These are phyloP conservation scores for Rhagonycha fulva DNA, from an alignment of 2,888 invertebrate genomes.

Conservation along the genomic window DNA sequence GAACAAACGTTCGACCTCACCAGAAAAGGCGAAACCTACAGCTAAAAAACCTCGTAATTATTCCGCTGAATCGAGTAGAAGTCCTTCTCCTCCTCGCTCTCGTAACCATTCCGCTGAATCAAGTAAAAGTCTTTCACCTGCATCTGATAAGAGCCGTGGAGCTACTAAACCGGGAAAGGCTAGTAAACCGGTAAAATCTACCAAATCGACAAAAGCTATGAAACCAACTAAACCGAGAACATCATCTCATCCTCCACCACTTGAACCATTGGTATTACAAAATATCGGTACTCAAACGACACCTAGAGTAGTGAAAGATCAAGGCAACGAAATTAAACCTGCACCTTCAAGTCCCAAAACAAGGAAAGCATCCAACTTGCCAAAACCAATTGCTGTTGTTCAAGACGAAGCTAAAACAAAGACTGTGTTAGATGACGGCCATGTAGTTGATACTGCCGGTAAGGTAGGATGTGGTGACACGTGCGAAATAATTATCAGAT, in stretches of 20 bases:
- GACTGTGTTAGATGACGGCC: background rate
- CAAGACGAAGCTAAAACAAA: background rate
- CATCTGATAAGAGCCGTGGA: background rate
- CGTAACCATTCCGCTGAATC: background rate
- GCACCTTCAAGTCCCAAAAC: background rate
- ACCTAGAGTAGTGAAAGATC: constrained; percentile 31
- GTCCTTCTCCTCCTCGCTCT: background rate
- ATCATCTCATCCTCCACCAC: background rate
- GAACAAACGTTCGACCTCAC: background rate
- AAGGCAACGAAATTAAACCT: background rate
- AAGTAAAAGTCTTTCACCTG: background rate
- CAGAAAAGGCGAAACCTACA: background rate
- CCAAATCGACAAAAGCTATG: background rate
- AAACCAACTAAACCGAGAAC: background rate
- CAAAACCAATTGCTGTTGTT: background rate
- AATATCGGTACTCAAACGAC: constrained; percentile 52
- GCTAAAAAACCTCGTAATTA: background rate
- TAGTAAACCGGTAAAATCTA: background rate
- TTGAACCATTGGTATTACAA: constrained; percentile 42
- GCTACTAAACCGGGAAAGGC: background rate
- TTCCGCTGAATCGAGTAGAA: background rate
- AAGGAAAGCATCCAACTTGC: background rate
- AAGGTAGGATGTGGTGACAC: constrained; percentile 18
- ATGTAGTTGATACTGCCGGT: background rate
- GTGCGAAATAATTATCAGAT: constrained; percentile 51